A percentile compares a stretch with the other conserved stretches of the same genome.
phyloP scores from a whole-genome alignment of 2,113 vertebrate species.

The Strigops habroptila region DNA sequence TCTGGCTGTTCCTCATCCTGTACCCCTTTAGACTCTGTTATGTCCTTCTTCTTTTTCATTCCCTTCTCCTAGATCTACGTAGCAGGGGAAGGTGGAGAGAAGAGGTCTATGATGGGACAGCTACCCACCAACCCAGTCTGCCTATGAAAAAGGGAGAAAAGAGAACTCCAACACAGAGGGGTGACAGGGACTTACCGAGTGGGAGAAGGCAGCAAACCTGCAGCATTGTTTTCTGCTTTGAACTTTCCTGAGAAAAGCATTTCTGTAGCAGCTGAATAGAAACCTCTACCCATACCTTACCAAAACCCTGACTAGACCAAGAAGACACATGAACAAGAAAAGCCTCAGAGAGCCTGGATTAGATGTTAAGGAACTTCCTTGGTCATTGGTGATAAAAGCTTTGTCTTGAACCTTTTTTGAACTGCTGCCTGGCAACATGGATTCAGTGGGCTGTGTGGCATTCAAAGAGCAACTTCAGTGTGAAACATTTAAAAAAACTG shows the following conservation, averaged over 20 bases:
- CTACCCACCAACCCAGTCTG: background rate
- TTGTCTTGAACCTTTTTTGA: background rate
- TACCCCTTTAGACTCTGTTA: background rate
- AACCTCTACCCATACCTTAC: background rate
- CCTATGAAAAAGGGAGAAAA: background rate
- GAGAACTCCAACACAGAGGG: background rate
- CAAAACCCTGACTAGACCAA: background rate
- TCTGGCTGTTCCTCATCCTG: background rate
- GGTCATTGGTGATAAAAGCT: background rate
- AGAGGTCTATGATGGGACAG: background rate
- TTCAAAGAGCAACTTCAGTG: background rate
- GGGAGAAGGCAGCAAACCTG: background rate
- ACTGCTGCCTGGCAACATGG: background rate
- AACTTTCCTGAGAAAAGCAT: background rate
- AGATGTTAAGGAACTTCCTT: background rate
- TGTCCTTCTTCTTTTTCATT: background rate
- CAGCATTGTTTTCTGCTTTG: background rate
- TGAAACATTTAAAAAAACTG: background rate
- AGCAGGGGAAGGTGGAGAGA: background rate
- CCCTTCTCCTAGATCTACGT: background rate
- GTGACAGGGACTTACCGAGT: accelerated
- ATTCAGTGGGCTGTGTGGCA: background rate
- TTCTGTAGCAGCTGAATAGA: background rate
- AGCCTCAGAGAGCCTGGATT: background rate
- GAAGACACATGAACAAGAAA: background rate